phyloP scores from a whole-genome alignment of 2,888 invertebrate genomes.

The Unio delphinus region DNA sequence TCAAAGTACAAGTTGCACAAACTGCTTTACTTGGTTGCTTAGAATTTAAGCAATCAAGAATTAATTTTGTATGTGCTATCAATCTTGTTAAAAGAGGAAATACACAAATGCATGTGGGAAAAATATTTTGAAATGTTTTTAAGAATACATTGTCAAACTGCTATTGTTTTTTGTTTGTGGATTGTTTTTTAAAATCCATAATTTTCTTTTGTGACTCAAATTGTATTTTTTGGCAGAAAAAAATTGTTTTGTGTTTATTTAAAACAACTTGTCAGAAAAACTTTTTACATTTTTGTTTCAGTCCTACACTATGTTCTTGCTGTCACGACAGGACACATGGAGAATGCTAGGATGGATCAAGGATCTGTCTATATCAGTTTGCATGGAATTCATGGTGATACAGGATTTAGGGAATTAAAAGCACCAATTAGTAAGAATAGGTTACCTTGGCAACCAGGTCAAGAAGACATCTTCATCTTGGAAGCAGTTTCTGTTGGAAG shows the following conservation, averaged over 20 bases:
- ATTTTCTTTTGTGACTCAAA: too few species aligned
- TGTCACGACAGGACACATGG: slow-evolving; percentile 61
- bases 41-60: too few species aligned
- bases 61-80: too few species aligned
- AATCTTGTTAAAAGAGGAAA: too few species aligned
- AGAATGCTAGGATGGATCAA: slow-evolving; percentile 53
- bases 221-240: too few species aligned
- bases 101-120: too few species aligned
- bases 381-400: slow-evolving; percentile 64
- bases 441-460: slow-evolving; percentile 46
- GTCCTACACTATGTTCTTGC: slow-evolving; percentile 62
- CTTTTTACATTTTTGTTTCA: slow-evolving; percentile 25
- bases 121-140: too few species aligned
- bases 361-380: slow-evolving; percentile 59
- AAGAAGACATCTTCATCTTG: slow-evolving; percentile 63
- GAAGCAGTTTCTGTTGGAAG: slow-evolving; percentile 66
- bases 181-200: too few species aligned
- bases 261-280: too few species aligned
- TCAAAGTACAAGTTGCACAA: not conserved
- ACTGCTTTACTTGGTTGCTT: not conserved
- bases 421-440: slow-evolving; percentile 32
- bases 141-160: too few species aligned
- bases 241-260: too few species aligned
- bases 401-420: slow-evolving; percentile 49
- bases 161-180: too few species aligned